phyloP scores from a whole-genome alignment of 2,888 invertebrate genomes.

The Epinotia brunnichana region DNA sequence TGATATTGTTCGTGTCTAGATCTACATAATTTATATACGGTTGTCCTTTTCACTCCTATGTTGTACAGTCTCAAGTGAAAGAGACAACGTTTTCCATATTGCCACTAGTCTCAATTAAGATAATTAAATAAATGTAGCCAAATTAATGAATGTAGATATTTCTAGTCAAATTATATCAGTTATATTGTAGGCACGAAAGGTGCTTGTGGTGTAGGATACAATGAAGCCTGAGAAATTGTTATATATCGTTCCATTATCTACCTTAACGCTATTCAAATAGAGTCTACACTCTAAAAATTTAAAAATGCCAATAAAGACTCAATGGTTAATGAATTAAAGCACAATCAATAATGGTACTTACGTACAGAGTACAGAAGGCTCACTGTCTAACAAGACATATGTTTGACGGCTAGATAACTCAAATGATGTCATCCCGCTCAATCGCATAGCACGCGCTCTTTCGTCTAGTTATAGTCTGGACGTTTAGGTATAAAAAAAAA shows the following conservation, averaged over 20 bases:
- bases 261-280: neutral
- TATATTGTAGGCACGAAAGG: conserved; percentile 54
- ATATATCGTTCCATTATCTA: neutral
- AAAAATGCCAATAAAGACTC: too few species aligned
- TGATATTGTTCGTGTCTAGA: conserved; percentile 39
- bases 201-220: conserved; percentile 47
- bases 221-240: neutral
- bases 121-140: conserved; percentile 37
- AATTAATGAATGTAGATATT: conserved; percentile 51
- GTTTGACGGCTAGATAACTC: too few species aligned
- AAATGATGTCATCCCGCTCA: too few species aligned
- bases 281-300: neutral
- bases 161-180: conserved; percentile 64
- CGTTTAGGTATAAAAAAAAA: too few species aligned
- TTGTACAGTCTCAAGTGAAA: conserved; percentile 7
- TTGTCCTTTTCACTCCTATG: conserved; percentile 10
- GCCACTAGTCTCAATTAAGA: conserved; percentile 41
- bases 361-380: too few species aligned
- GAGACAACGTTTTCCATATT: conserved; percentile 25
- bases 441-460: too few species aligned
- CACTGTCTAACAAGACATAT: too few species aligned
- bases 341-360: too few species aligned
- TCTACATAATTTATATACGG: conserved; percentile 5
- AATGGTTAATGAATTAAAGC: too few species aligned
- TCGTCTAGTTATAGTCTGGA: too few species aligned